phyloP scores from a whole-genome alignment of 2,888 invertebrate species.

The Tenthredo livida region DNA sequence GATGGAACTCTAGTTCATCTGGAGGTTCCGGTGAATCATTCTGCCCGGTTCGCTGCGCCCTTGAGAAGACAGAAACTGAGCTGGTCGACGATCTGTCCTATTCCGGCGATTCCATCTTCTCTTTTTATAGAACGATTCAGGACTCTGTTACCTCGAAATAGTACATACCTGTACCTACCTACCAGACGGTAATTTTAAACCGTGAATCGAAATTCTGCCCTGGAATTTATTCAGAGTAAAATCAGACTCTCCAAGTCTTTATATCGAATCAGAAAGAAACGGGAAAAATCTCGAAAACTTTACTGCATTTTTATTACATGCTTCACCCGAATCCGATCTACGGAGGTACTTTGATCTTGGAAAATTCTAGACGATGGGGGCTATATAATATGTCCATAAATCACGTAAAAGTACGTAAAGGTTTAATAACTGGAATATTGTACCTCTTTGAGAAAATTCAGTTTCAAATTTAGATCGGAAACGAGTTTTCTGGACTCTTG shows the following conservation, averaged over 20 bases:
- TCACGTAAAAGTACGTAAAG: neutral
- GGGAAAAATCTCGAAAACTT: neutral
- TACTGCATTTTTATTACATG: neutral
- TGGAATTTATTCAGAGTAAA: neutral
- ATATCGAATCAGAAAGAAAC: no score
- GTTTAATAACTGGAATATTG: neutral
- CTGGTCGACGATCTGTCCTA: slow-evolving; percentile 10
- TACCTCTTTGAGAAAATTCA: neutral
- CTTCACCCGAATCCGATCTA: neutral
- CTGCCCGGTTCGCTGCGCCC: slow-evolving; percentile 32
- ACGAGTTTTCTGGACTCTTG: neutral
- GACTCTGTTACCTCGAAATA: neutral
- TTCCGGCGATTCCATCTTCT: neutral
- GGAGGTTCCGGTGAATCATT: slow-evolving; percentile 48
- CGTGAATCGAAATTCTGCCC: neutral
- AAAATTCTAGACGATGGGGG: neutral
- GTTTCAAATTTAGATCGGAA: slow-evolving; percentile 8
- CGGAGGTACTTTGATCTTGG: neutral
- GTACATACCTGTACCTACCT: neutral
- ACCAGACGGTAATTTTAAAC: neutral
- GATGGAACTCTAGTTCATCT: slow-evolving; percentile 3
- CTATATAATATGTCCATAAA: neutral
- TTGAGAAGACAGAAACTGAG: slow-evolving; percentile 18
- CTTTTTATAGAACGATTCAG: neutral
- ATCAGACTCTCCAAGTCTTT: neutral